Base-by-base conservation (phyloP, 2,888 invertebrate genomes). In the Chrysolina oricalcia region DNA sequence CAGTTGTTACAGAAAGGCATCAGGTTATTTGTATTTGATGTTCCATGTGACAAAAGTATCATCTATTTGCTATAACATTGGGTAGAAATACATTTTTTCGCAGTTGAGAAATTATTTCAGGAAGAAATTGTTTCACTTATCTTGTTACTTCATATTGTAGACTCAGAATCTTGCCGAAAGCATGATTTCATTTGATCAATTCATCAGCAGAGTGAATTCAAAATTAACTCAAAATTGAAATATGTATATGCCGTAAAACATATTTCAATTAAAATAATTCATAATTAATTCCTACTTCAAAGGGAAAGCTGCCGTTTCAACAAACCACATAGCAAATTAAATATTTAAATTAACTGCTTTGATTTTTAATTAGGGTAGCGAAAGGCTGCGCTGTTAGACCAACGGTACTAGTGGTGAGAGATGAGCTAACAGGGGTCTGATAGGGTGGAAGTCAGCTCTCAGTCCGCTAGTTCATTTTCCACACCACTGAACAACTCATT, bases 401-500 rank as follows among this genome's bases (percentile, higher is more conserved):
- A 41, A 19, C 13, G 23, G 21, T 23, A 21, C 23, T 65, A 65
- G 41, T 41, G 35, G 41, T 68, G 27, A 41, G 23, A 13, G 43
- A 50, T 21, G 43, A 27, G 23, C 35, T 27, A 19, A 19, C 48
- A 23, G 53, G 23, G 41, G 50, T 66, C 23, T 43, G 68, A 21
- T 41, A 46, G 35, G 40, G 35, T 40, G 73, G 46, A 19, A 27
- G 62, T 71, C 43, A 15, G 53, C 62, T 59, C 70, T 46, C 62
- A 80, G 78, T 75, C 79, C 81, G 83, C 82, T 82, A 84, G 86
- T 87, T 87, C 86, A 87, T 87, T 87, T 87, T 87, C 86, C 86
- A 86, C 86, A 83, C 85, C 85, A 86, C 80, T 85, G 86, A 82
- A 75, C 84, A 84, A 84, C 86, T 87, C 86, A 87, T 87, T 87